A percentile compares a stretch with the other conserved stretches of the same genome.
Conservation (phyloP, 2,113 vertebrate species). For the Hyperopisus bebe region DNA sequence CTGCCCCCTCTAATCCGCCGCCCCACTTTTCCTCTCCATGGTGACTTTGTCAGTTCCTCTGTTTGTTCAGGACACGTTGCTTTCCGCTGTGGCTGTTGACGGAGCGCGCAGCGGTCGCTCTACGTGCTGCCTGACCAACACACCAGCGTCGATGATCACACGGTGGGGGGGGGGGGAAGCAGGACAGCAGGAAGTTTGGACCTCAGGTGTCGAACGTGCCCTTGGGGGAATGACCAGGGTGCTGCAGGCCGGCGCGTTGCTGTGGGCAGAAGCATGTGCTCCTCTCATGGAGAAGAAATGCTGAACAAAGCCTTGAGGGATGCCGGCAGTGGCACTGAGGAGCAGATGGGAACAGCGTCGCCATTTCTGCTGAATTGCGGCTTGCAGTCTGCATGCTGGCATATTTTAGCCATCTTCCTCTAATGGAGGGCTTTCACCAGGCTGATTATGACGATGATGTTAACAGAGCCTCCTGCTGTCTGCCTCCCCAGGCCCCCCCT, state of each 20-base stretch:
- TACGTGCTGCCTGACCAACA: background rate
- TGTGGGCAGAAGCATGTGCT: background rate
- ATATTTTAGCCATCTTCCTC: background rate
- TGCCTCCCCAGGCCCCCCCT: conserved; percentile 70
- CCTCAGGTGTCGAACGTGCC: background rate
- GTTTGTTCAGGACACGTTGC: background rate
- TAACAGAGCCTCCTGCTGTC: background rate
- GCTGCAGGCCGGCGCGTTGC: background rate
- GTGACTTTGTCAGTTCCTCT: background rate
- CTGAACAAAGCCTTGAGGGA: background rate
- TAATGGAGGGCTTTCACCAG: background rate
- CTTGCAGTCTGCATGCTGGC: background rate
- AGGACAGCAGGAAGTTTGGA: background rate
- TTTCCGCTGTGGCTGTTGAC: background rate
- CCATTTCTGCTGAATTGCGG: background rate
- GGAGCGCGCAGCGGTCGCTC: background rate
- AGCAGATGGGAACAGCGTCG: background rate
- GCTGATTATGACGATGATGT: background rate
- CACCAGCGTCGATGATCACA: background rate
- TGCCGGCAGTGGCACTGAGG: background rate
- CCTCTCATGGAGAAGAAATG: background rate
- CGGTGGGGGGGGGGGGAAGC: background rate
- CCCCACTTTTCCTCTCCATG: background rate
- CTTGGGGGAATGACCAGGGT: background rate
- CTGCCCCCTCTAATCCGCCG: background rate